A percentile compares a stretch with the other conserved stretches of the same genome.
These are phyloP conservation scores for Microcebus tavaratra DNA, from an alignment of 2,113 vertebrate genomes.

Conservation along the genomic window DNA sequence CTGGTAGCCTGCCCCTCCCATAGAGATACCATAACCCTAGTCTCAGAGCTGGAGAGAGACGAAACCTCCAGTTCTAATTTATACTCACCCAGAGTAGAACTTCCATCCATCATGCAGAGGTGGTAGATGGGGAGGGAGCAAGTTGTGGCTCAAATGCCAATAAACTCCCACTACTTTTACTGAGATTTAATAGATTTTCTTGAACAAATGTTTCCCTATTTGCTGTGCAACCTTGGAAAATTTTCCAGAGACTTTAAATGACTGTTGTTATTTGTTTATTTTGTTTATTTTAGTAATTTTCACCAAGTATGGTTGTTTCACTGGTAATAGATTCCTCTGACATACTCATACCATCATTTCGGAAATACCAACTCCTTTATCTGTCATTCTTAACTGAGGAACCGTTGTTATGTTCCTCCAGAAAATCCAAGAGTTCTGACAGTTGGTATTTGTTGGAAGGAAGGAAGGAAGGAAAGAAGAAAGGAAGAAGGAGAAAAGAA, in stretches of 20 bases:
- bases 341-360: background rate
- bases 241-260: background rate
- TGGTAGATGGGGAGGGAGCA: background rate
- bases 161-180: background rate
- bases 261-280: background rate
- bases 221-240: background rate
- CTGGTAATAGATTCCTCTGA: background rate
- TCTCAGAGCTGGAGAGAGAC: background rate
- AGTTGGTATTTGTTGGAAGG: background rate
- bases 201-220: background rate
- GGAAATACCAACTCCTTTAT: background rate
- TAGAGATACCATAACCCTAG: background rate
- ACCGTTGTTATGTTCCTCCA: background rate
- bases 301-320: background rate
- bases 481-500: background rate
- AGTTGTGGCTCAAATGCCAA: background rate
- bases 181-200: background rate
- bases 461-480: background rate
- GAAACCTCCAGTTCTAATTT: background rate
- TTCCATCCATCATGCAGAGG: background rate
- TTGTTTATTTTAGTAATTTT: background rate
- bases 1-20: background rate
- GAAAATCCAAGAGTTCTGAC: background rate
- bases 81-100: background rate
- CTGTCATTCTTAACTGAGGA: background rate